Evolutionary conservation across 2,888 invertebrate species (phyloP), one percentile per base, ranked within the genome.

Genomic region (Harpalus rufipes): DNA sequence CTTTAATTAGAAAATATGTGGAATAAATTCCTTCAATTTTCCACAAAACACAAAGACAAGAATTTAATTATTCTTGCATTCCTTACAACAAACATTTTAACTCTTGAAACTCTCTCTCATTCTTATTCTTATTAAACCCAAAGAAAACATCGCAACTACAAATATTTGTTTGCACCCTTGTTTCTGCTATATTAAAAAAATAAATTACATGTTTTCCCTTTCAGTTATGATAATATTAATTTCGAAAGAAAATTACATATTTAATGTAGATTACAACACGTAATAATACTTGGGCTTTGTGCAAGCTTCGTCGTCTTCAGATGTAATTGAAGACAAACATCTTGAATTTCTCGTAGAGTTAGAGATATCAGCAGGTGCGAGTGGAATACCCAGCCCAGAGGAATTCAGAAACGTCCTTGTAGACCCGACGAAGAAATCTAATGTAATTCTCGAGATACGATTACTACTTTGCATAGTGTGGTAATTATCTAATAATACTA

Each of bases 321-420:
- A 2, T 65, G 21, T 65, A 65, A 65, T 65, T 25, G 65, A 65
- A 65, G 65, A 65, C 65, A 65, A 65, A 65, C 65, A 65, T 65
- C 25, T 65, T 12, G 25, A 59, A 59, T 59, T 16, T 59, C 59
- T 18, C 6, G 16, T 3, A 21, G 21, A 21, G 21, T 32, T 32
- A 0, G 1, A 32, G 32, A 12, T 1, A 18, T n/a, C 21, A 65
- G 65, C 65, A 65, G 65, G 65, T 65, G 65, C 25, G 25, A 25
- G 5, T 32, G 32, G 32, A 32, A 32, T 6, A 32, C 32, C 4
- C 32, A 32, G 32, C 32, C 32, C 32, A 32, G 32, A 32, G 32
- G 32, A 6, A 32, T 32, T 21, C 5, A 32, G 32, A 6, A 25
- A 25, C 25, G 25, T 25, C 25, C 25, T 3, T 25, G 25, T 3